Conservation (phyloP, 2,888 invertebrate genomes). For the Digitonthophagus gazella region DNA sequence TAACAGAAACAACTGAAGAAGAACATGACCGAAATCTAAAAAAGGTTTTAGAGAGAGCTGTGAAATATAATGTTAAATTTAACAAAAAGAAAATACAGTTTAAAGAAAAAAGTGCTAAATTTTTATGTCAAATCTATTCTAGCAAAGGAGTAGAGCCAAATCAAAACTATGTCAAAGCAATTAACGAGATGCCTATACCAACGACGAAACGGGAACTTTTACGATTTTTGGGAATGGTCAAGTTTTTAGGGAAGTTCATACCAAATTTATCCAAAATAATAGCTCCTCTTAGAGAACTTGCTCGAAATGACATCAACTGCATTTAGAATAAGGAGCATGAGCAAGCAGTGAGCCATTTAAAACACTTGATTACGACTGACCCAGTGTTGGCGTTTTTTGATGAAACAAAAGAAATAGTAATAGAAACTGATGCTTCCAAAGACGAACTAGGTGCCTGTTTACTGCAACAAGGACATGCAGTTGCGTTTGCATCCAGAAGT, state of each 20-base stretch:
- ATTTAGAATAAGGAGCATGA: constrained; percentile 3
- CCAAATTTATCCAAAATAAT: constrained; percentile 14
- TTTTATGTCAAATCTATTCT: constrained; percentile 35
- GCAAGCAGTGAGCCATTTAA: background rate
- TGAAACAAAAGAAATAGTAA: background rate
- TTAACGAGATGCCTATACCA: constrained; percentile 29
- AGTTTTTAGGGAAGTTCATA: constrained; percentile 34
- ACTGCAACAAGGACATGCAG: background rate
- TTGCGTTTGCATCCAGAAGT: constrained; percentile 8
- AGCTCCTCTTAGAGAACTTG: constrained; percentile 32
- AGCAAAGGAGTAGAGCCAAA: constrained; percentile 31
- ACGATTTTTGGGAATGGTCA: constrained; percentile 37
- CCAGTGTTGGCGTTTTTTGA: background rate
- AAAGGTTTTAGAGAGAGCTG: constrained; percentile 26
- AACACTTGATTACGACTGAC: background rate
- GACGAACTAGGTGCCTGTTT: constrained; percentile 9
- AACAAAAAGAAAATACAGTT: constrained; percentile 39
- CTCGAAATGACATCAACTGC: constrained; percentile 30
- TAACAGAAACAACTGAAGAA: constrained; percentile 16
- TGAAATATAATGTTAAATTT: constrained; percentile 38
- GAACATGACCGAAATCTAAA: constrained; percentile 27
- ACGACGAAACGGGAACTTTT: constrained; percentile 35
- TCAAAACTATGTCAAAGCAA: constrained; percentile 30
- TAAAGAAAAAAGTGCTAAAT: constrained; percentile 35
- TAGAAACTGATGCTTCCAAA: constrained; percentile 15